Evolutionary conservation across 2,797 vertebrate genomes (phyloP), one percentile per base, ranked within the genome.

Genomic region (Clarias laeviceps): DNA sequence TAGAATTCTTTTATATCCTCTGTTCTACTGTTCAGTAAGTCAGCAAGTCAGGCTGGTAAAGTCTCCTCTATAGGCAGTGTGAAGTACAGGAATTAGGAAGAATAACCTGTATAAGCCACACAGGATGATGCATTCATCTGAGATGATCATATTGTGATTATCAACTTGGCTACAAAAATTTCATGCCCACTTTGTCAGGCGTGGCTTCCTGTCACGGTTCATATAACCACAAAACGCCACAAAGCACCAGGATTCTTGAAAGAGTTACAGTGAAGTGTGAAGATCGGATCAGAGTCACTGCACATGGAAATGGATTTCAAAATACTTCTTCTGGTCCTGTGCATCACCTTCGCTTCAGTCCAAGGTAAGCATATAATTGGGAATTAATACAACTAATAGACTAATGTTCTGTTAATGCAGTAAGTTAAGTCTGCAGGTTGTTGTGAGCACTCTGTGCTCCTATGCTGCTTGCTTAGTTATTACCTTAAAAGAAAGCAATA

Each of bases 281-380:
- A 87, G 15, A 50, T 50, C 22, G 34, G 54, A 18, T 64, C 50
- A 2, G 68, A 66, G 24, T 77, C 37, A 0, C 50, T 77, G 50
- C 18, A 12, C 22, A 22, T 57, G 18, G 3, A 62, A 81, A 89
- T 90, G 90, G 83, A 88, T 82, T 84, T 82, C 64, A 80, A 54
- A 64, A 69, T 85, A 61, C 54, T 87, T 12, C 65, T 66, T 12
- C 15, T 90, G 29, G n/a, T 89, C 78, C 79, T 89, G 50, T 85
- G 57, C 27, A 32, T 88, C 72, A 56, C 84, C 73, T 65, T 88
- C 45, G 70, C 70, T 61, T 14, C 84, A 5, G 80, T 62, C 37
- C 85, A 88, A 88, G 89, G 89, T 90, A 90, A 86, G 32, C 5
- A 5, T 12, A 45, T 45, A 1, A 8, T 61, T 80, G 27, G 14